Conservation (phyloP, 2,888 invertebrate genomes). For the Hypena proboscidalis region DNA sequence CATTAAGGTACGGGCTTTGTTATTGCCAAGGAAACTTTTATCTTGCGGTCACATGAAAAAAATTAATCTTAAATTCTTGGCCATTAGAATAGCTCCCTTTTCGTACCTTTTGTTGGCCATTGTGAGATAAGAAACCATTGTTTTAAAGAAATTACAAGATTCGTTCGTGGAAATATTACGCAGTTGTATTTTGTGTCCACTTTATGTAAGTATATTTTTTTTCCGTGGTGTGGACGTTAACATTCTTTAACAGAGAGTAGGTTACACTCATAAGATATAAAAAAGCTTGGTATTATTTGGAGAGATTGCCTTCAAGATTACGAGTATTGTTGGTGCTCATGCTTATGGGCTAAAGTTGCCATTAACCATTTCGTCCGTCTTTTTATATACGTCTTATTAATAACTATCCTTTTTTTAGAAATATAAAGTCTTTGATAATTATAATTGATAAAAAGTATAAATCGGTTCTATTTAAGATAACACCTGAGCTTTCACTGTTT, state of each 20-base stretch:
- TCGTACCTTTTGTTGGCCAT: slow-evolving; percentile 53
- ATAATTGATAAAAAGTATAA: too few relatives aligned
- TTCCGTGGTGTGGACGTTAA: too few relatives aligned
- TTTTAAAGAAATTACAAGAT: slow-evolving; percentile 52
- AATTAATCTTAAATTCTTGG: slow-evolving; percentile 56
- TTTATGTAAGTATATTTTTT: slow-evolving; percentile 15
- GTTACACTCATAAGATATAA: background rate
- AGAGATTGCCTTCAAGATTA: too few relatives aligned
- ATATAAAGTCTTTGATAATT: too few relatives aligned
- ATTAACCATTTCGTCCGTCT: too few relatives aligned
- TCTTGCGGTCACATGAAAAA: slow-evolving; percentile 53
- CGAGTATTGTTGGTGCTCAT: too few relatives aligned
- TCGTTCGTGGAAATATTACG: slow-evolving; percentile 45
- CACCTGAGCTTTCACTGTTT: too few relatives aligned
- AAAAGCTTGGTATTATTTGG: too few relatives aligned
- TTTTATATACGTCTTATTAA: too few relatives aligned
- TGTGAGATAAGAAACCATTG: slow-evolving; percentile 57
- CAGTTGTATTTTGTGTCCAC: slow-evolving; percentile 27
- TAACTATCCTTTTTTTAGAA: too few relatives aligned
- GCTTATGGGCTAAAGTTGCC: too few relatives aligned
- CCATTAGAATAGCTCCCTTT: slow-evolving; percentile 50
- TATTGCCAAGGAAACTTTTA: slow-evolving; percentile 40
- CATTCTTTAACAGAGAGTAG: background rate
- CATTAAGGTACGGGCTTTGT: slow-evolving; percentile 41
- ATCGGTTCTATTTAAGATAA: too few relatives aligned